Evolutionary conservation across 2,797 vertebrate species (phyloP).

Genomic region (Dryobates pubescens): DNA sequence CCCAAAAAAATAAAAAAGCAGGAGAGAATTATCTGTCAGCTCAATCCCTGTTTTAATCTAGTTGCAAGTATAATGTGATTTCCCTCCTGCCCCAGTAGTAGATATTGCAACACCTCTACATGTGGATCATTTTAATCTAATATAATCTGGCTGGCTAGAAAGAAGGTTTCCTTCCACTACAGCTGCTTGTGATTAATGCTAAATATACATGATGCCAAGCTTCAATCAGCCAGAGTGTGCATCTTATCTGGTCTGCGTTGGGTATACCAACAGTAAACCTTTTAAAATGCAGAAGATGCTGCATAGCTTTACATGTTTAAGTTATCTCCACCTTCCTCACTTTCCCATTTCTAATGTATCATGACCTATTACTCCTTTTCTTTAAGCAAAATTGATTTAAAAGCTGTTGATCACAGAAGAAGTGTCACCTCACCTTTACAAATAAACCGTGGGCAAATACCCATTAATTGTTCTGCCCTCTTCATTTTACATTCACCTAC

Average conservation of each 20-base stretch:
- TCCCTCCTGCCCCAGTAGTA: slow-evolving; percentile 52
- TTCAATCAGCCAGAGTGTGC: slow-evolving; percentile 40
- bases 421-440: slow-evolving; percentile 6
- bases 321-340: not conserved
- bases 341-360: not conserved
- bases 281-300: slow-evolving; percentile 44
- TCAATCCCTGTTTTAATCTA: slow-evolving; percentile 69
- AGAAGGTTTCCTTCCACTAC: slow-evolving; percentile 45
- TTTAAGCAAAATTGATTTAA: slow-evolving; percentile 20
- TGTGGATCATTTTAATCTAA: slow-evolving; percentile 73
- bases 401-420: not conserved
- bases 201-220: slow-evolving; percentile 59
- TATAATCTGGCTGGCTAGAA: slow-evolving; percentile 69
- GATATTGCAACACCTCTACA: slow-evolving; percentile 68
- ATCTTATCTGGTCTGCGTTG: slow-evolving; percentile 19
- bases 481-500: not conserved
- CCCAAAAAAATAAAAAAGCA: slow-evolving; percentile 44
- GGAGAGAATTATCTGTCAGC: slow-evolving; percentile 58
- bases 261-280: slow-evolving; percentile 57
- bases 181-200: slow-evolving; percentile 66
- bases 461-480: slow-evolving; percentile 7
- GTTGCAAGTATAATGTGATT: slow-evolving; percentile 71
- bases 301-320: slow-evolving; percentile 26
- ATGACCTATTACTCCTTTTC: not conserved
- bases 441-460: not conserved